Evolutionary conservation across 2,888 invertebrate genomes (phyloP).

Genomic region (Lysandra bellargus): DNA sequence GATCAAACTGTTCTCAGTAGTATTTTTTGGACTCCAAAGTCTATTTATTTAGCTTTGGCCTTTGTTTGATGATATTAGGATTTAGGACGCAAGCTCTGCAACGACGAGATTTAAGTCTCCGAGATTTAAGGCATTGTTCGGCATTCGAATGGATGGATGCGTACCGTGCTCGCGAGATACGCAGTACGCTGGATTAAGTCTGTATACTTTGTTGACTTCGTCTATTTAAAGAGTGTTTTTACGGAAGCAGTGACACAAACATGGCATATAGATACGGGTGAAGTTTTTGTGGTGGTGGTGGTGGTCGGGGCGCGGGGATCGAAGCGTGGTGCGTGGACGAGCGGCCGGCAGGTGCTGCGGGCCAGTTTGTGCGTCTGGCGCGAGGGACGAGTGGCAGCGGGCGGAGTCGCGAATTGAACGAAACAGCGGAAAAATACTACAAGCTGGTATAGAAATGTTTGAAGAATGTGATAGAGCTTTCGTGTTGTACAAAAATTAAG

Average conservation of each 20-base stretch:
- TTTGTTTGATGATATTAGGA: background rate
- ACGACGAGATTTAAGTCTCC: background rate
- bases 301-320: background rate
- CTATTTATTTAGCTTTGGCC: too few relatives aligned
- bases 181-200: background rate
- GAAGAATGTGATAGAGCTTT: too few relatives aligned
- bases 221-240: background rate
- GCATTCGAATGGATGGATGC: background rate
- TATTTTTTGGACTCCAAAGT: too few relatives aligned
- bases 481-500: background rate
- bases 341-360: background rate
- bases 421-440: background rate
- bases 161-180: background rate
- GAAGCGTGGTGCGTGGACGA: conserved; percentile 3
- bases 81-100: background rate
- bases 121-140: too few relatives aligned
- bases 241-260: conserved; percentile 10
- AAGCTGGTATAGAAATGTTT: background rate
- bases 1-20: background rate
- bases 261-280: conserved; percentile 19
- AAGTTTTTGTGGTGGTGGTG: conserved; percentile 20
- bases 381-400: background rate
- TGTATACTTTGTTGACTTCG: background rate
- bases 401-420: background rate
- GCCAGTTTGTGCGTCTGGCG: conserved; percentile 2